A percentile compares a stretch with the other conserved stretches of the same genome.
phyloP scores from a whole-genome alignment of 2,113 vertebrate species.

The Caranx ignobilis region DNA sequence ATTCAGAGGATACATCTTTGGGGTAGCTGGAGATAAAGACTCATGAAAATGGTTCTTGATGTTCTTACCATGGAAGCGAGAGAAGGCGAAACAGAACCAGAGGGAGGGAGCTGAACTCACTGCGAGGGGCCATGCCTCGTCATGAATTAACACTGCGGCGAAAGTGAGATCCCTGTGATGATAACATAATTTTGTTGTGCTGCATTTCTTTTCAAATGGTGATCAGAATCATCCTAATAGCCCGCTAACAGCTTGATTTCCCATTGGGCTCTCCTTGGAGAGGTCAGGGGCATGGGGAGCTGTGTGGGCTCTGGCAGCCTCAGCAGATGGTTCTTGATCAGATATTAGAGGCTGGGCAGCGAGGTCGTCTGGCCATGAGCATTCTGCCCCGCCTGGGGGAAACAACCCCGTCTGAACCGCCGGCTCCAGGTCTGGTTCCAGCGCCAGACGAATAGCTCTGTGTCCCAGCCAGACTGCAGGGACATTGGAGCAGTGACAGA shows the following conservation, averaged over 20 bases:
- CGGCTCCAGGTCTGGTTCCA: slow-evolving; percentile 52
- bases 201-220: slow-evolving; percentile 68
- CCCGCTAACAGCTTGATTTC: slow-evolving; percentile 79
- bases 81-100: neutral
- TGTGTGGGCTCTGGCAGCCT: slow-evolving; percentile 57
- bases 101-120: slow-evolving; percentile 29
- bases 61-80: slow-evolving; percentile 19
- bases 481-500: slow-evolving; percentile 54
- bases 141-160: slow-evolving; percentile 23
- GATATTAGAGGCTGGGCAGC: slow-evolving; percentile 77
- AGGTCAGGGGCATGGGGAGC: slow-evolving; percentile 71
- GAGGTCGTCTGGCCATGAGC: slow-evolving; percentile 76
- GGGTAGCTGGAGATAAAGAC: slow-evolving; percentile 3
- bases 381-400: slow-evolving; percentile 63
- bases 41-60: slow-evolving; percentile 21
- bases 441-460: slow-evolving; percentile 65
- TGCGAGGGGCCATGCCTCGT: slow-evolving; percentile 52
- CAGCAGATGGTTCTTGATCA: slow-evolving; percentile 87
- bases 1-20: slow-evolving; percentile 9
- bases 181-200: slow-evolving; percentile 70
- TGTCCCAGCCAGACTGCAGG: slow-evolving; percentile 50
- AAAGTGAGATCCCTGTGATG: slow-evolving; percentile 52
- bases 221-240: slow-evolving; percentile 78
- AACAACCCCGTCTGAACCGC: slow-evolving; percentile 57
- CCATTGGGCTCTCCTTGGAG: slow-evolving; percentile 78